Evolutionary conservation across 2,113 vertebrate species (phyloP).

Genomic region (Coryphaenoides rupestris): DNA sequence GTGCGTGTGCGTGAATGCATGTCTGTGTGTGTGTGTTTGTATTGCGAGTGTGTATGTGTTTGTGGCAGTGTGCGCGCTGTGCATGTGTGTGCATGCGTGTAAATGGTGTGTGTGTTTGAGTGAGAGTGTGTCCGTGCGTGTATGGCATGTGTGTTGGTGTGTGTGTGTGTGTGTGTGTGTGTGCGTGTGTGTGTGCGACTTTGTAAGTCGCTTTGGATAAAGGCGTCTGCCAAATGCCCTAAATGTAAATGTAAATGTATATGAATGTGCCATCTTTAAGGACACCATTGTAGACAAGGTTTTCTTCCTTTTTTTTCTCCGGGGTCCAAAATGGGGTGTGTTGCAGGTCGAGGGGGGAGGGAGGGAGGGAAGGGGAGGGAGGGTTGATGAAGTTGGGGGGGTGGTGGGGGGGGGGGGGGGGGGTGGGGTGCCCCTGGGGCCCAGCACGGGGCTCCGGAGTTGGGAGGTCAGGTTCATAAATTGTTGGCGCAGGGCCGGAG

Average conservation of each 20-base stretch:
- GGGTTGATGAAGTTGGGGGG: slow-evolving; percentile 57
- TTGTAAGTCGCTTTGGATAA: too few species aligned
- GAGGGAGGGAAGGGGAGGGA: slow-evolving; percentile 31
- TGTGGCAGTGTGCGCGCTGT: too few species aligned
- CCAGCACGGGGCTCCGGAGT: slow-evolving; percentile 57
- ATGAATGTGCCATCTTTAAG: not conserved
- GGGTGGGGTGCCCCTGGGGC: slow-evolving; percentile 52
- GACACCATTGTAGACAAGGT: not conserved
- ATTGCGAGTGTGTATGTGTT: too few species aligned
- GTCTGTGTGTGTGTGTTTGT: too few species aligned
- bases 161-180: slow-evolving; percentile 9
- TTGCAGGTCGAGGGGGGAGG: slow-evolving; percentile 53
- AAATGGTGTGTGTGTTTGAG: too few species aligned
- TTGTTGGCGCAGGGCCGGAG: slow-evolving; percentile 54
- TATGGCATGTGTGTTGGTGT: too few species aligned
- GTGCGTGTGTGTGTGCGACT: too few species aligned
- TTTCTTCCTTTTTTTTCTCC: slow-evolving; percentile 31
- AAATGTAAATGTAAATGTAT: too few species aligned
- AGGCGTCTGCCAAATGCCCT: too few species aligned
- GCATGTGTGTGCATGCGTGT: too few species aligned
- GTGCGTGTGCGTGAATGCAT: too few species aligned
- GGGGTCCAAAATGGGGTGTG: slow-evolving; percentile 37
- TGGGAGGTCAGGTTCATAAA: slow-evolving; percentile 75
- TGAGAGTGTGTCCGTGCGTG: too few species aligned
- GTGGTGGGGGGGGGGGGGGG: slow-evolving; percentile 40